Evolutionary conservation across 2,888 invertebrate genomes (phyloP).

Genomic region (Nymphalis urticae): DNA sequence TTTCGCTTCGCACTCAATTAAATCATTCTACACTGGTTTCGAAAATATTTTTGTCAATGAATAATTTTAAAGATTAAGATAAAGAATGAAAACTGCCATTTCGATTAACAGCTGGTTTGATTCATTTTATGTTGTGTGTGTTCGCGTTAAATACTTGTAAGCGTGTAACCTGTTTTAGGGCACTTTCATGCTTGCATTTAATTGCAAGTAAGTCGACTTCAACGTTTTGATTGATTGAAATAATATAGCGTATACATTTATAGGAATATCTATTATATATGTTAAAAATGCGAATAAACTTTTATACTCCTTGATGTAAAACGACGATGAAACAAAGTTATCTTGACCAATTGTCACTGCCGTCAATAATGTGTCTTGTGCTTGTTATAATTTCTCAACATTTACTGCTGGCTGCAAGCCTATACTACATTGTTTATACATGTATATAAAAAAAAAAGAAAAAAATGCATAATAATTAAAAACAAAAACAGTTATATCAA

Average conservation of each 20-base stretch:
- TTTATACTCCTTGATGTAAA: too few relatives aligned
- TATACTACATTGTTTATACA: too few relatives aligned
- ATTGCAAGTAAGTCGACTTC: background rate
- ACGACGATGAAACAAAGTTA: too few relatives aligned
- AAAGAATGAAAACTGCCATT: conserved; percentile 10
- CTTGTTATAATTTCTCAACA: too few relatives aligned
- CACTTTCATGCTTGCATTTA: background rate
- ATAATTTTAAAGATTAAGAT: conserved; percentile 4
- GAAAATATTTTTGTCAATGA: background rate
- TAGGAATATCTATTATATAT: too few relatives aligned
- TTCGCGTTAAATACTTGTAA: conserved; percentile 3
- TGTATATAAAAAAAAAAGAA: too few relatives aligned
- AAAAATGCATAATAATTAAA: too few relatives aligned
- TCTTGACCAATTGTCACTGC: too few relatives aligned
- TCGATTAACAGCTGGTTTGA: conserved; percentile 5
- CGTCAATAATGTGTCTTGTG: too few relatives aligned
- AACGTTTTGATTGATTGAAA: background rate
- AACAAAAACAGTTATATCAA: background rate
- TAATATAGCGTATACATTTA: too few relatives aligned
- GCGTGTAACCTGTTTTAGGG: conserved; percentile 11
- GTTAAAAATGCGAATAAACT: too few relatives aligned
- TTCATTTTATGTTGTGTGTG: conserved; percentile 9
- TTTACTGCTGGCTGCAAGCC: too few relatives aligned
- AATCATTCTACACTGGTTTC: background rate
- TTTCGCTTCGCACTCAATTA: conserved; percentile 3